Evolutionary conservation across 2,113 vertebrate species (phyloP).

Genomic region (Motacilla tschutschensis): DNA sequence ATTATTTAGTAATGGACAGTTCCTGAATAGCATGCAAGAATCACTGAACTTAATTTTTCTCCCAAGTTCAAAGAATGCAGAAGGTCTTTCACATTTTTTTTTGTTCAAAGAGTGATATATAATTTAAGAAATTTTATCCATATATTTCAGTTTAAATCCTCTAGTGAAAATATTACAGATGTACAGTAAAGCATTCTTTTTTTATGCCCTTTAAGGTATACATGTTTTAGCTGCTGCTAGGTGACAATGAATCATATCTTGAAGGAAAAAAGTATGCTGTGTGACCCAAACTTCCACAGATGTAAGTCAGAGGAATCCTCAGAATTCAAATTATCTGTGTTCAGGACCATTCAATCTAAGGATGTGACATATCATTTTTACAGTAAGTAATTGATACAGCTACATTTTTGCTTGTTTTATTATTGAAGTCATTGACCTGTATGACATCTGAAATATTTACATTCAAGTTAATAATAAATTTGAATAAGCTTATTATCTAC

Average conservation of each 20-base stretch:
- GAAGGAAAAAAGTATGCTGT: not conserved
- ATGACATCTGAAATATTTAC: constrained; percentile 2
- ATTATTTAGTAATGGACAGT: constrained; percentile 15
- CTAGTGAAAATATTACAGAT: not conserved
- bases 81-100: not conserved
- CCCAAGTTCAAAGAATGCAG: not conserved
- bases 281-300: not conserved
- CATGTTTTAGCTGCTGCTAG: not conserved
- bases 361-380: not conserved
- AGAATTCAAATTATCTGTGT: not conserved
- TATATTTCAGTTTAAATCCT: not conserved
- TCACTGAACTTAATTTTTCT: constrained; percentile 9
- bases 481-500: not conserved
- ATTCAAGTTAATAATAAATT: not conserved
- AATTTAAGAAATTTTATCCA: constrained; percentile 22
- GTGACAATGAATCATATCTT: not conserved
- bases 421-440: not conserved
- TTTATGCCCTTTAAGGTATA: not conserved
- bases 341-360: not conserved
- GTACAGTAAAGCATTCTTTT: not conserved
- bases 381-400: not conserved
- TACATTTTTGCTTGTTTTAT: not conserved
- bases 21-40: not conserved
- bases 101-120: not conserved
- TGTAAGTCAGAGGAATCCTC: not conserved